Evolutionary conservation across 2,113 vertebrate species (phyloP).

Genomic region (Rhea americana): DNA sequence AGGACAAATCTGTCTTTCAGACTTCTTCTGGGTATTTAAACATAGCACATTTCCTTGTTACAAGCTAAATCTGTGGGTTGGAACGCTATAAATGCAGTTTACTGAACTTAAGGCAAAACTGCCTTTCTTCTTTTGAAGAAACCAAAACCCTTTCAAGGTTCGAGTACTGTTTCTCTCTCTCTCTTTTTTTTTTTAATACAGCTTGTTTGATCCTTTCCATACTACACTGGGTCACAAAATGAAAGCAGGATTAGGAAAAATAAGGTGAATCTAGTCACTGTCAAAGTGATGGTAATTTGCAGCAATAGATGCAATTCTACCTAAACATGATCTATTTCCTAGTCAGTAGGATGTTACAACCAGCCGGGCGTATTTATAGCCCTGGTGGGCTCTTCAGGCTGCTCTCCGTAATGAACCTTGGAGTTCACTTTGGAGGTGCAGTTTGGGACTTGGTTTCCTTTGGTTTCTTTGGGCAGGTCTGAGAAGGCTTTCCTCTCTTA

Average conservation of each 20-base stretch:
- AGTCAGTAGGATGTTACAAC: neutral
- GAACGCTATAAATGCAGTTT: slow-evolving; percentile 19
- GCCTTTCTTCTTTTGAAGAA: slow-evolving; percentile 5
- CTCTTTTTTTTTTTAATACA: neutral
- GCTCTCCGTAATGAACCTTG: neutral
- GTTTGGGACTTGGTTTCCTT: neutral
- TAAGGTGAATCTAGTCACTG: neutral
- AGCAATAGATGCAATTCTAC: neutral
- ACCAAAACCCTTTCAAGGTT: neutral
- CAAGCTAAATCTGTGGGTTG: neutral
- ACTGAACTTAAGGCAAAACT: neutral
- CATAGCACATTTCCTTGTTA: neutral
- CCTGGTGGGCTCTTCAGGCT: neutral
- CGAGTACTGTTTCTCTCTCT: neutral
- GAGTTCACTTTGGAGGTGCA: neutral
- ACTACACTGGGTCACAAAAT: neutral
- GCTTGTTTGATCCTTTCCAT: neutral
- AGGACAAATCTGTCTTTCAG: slow-evolving; percentile 67
- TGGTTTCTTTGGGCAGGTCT: neutral
- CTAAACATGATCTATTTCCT: neutral
- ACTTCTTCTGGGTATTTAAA: slow-evolving; percentile 50
- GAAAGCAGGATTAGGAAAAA: slow-evolving; percentile 33
- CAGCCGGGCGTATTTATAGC: neutral
- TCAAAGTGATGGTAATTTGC: slow-evolving; percentile 11
- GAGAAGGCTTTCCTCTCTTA: neutral